Conservation (phyloP, 2,797 vertebrate species). For the Mormyrus proboscirostris region DNA sequence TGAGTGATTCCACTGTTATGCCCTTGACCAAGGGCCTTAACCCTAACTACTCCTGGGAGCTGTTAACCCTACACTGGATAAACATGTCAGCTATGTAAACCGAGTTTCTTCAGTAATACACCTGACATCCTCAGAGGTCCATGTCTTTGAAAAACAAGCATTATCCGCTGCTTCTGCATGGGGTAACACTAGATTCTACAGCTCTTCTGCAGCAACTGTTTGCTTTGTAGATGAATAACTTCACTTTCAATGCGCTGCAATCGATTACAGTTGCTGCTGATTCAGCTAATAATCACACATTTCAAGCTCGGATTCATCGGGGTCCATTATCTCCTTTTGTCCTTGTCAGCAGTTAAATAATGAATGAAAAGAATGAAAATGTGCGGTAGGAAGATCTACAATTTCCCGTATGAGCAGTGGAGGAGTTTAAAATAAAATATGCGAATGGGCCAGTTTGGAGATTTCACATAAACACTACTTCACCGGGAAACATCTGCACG, state of each 20-base stretch:
- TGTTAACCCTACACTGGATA: neutral
- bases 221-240: neutral
- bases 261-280: neutral
- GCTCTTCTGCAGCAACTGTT: neutral
- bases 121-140: neutral
- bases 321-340: neutral
- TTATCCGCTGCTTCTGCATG: neutral
- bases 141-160: neutral
- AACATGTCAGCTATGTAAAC: neutral
- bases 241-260: neutral
- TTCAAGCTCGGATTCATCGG: neutral
- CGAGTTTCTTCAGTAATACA: neutral
- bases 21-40: neutral
- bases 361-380: neutral
- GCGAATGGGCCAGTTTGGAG: neutral
- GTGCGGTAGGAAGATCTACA: neutral
- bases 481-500: neutral
- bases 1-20: neutral
- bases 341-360: neutral
- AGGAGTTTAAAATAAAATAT: neutral
- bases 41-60: neutral
- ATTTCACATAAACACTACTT: neutral
- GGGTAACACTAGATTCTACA: neutral
- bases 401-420: neutral
- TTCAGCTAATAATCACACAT: neutral